phyloP scores from a whole-genome alignment of 2,888 invertebrate species.

The Pseudococcus viburni region DNA sequence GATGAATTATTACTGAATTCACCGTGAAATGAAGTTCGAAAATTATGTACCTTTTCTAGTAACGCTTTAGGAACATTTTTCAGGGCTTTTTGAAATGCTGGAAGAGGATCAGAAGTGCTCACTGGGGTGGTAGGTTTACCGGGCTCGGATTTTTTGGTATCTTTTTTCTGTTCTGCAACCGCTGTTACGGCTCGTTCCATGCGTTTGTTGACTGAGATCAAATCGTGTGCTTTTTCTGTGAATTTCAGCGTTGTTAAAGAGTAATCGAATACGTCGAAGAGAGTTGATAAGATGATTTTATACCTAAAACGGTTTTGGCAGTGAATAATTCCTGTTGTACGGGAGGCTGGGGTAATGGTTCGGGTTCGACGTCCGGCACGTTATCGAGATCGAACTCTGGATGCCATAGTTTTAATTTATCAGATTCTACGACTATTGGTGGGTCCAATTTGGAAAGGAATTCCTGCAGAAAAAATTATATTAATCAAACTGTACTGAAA shows the following conservation, averaged over 20 bases:
- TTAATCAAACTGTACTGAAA: not conserved
- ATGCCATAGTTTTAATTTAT: no score
- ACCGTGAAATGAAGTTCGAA: not conserved
- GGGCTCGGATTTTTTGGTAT: slow-evolving; percentile 66
- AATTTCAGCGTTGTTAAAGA: slow-evolving; percentile 67
- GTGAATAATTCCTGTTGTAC: slow-evolving; percentile 78
- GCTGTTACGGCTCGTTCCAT: slow-evolving; percentile 82
- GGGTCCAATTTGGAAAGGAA: no score
- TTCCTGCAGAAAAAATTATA: slow-evolving; percentile 70
- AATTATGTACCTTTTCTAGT: slow-evolving; percentile 79
- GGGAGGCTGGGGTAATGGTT: slow-evolving; percentile 80
- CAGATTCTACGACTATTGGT: no score
- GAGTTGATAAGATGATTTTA: slow-evolving; percentile 45
- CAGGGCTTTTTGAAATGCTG: slow-evolving; percentile 76
- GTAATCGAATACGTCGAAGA: not conserved
- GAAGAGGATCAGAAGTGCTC: not conserved
- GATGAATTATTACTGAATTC: not conserved
- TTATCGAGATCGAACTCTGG: slow-evolving; percentile 89
- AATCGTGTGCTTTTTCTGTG: slow-evolving; percentile 79
- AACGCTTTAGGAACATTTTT: slow-evolving; percentile 87
- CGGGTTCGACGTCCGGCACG: slow-evolving; percentile 82
- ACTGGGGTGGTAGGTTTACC: slow-evolving; percentile 68
- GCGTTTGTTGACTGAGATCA: slow-evolving; percentile 84
- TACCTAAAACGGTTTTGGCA: slow-evolving; percentile 84
- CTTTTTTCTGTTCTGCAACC: slow-evolving; percentile 64